Evolutionary conservation across 1,140 invertebrate genomes (phyloP).

Genomic region (Rhynchophorus ferrugineus): DNA sequence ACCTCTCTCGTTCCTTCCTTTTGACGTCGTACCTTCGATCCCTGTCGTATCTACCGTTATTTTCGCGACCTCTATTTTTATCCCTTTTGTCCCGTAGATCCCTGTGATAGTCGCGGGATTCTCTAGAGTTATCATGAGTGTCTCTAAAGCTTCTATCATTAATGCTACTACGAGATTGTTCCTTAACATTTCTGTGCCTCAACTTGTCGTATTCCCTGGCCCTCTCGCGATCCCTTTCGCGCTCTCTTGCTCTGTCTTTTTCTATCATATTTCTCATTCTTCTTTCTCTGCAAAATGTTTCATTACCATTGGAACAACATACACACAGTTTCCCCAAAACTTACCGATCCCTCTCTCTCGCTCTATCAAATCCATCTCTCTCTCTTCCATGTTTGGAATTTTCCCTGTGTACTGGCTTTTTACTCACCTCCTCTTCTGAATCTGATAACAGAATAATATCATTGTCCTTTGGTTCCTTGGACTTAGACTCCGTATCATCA

Average conservation of each 20-base stretch:
- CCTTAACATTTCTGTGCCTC: neutral
- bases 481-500: constrained; percentile 27
- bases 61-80: constrained; percentile 29
- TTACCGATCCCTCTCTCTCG: constrained; percentile 13
- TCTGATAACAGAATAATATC: constrained; percentile 40
- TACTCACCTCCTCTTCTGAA: constrained; percentile 36
- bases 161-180: neutral
- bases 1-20: constrained; percentile 28
- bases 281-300: neutral
- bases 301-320: neutral
- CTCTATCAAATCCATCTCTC: too few relatives aligned
- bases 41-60: neutral
- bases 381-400: constrained; percentile 2
- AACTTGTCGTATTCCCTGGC: constrained; percentile 34
- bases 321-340: constrained; percentile 15
- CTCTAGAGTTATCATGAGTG: constrained; percentile 2
- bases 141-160: neutral
- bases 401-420: too few relatives aligned
- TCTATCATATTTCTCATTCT: constrained; percentile 20
- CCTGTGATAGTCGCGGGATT: constrained; percentile 8
- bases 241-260: constrained; percentile 20
- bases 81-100: constrained; percentile 30
- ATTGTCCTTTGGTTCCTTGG: constrained; percentile 24
- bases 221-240: constrained; percentile 26
- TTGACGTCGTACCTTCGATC: constrained; percentile 6